Evolutionary conservation across 2,113 vertebrate genomes (phyloP).

Genomic region (Oenanthe oenanthe): DNA sequence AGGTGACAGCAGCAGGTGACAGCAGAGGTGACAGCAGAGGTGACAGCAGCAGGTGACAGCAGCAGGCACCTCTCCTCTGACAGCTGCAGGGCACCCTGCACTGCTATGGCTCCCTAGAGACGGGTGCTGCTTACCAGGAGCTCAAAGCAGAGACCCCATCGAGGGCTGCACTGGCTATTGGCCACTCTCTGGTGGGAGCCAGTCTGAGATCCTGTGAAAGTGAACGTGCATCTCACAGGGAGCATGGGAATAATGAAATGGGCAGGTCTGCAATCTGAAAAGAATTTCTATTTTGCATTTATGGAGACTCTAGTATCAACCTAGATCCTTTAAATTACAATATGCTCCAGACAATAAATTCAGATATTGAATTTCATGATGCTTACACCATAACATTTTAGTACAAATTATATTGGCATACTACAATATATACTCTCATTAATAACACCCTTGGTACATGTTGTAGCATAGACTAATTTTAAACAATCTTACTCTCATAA

Average conservation of each 20-base stretch:
- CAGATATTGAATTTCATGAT: neutral
- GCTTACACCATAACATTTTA: neutral
- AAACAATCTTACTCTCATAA: neutral
- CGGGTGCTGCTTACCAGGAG: neutral
- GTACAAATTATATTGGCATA: neutral
- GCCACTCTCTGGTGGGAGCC: neutral
- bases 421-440: neutral
- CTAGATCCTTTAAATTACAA: neutral
- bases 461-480: neutral
- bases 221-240: neutral
- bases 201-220: no score
- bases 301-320: neutral
- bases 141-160: neutral
- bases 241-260: neutral
- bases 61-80: neutral
- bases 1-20: no score
- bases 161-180: no score
- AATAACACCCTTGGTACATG: neutral
- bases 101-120: neutral
- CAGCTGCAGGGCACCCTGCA: neutral
- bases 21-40: no score
- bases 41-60: no score
- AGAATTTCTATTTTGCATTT: neutral
- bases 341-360: neutral
- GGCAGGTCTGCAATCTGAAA: neutral